Base-by-base conservation (phyloP, 2,113 vertebrate species). In the Nibea coibor region DNA sequence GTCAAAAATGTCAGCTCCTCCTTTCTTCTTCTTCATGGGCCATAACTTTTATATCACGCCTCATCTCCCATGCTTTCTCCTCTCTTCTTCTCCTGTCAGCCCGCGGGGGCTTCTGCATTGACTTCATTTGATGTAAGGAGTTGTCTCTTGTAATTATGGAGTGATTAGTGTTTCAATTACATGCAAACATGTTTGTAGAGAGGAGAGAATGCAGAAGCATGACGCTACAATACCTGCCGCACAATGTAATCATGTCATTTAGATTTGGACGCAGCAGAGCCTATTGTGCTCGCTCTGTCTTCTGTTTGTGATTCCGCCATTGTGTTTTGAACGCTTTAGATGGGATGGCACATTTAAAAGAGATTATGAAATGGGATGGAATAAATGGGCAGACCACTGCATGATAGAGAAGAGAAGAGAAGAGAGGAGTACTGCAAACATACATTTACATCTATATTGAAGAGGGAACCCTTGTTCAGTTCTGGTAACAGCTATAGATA, bases 1-100 rank as follows among this genome's bases (percentile, higher is more conserved):
- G 84, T 93, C 92, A 92, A 91, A 39, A 92, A 88, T 89, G 91
- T 92, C 93, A 91, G 76, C 82, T 89, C 87, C 85, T 86, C 84
- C 75, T 84, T 89, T 90, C 81, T 90, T 89, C 89, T 87, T 89
- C 83, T 91, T 91, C 90, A 92, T 81, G 91, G 87, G 58, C 87
- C 88, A 91, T 92, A 88, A 92, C 84, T 86, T 90, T 86, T 87
- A 48, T 43, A 86, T 81, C 85, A 91, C 79, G 74, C 89, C 88
- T 92, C 91, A 91, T 93, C 88, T 85, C 71, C 80, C 22, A 3
- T 78, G 72, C 81, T 83, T 78, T 87, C 73, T 76, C 65, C 82
- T 59, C 72, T 86, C 82, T 67, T 79, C 35, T 61, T 78, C 70
- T 70, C 31, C 83, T 57, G 73, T 81, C 84, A 72, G 54, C 82